These are phyloP conservation scores for Alviniconcha marisindica DNA, from an alignment of 1,140 invertebrate species.

Conservation along the genomic window DNA sequence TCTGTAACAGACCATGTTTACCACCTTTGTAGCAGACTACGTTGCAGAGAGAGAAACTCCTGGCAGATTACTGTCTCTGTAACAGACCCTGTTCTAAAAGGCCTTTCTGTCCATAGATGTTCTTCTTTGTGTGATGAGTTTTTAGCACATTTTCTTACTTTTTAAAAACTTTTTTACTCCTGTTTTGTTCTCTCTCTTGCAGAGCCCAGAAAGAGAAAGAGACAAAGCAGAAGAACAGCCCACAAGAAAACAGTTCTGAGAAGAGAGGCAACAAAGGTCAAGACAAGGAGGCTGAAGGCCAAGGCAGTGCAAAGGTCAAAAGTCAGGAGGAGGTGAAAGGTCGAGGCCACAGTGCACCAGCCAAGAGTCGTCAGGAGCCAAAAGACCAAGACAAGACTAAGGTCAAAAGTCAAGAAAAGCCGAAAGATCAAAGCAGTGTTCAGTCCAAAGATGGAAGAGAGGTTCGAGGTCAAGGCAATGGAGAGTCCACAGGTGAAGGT, in stretches of 20 bases:
- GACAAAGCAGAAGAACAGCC: background rate
- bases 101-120: no score
- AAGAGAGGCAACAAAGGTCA: background rate
- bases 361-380: background rate
- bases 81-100: no score
- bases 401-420: background rate
- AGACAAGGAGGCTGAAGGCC: background rate
- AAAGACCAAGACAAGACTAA: background rate
- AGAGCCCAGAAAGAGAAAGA: slow-evolving; percentile 18
- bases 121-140: no score
- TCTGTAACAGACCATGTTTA: no score
- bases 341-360: background rate
- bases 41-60: no score
- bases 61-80: no score
- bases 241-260: background rate
- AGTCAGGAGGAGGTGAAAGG: slow-evolving; percentile 1
- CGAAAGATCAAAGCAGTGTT: background rate
- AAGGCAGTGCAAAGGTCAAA: no score
- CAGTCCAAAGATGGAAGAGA: no score
- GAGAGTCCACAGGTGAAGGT: background rate
- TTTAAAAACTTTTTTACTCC: no score
- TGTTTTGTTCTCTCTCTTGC: background rate
- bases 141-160: no score
- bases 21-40: no score
- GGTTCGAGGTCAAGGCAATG: background rate